These are phyloP conservation scores for Oreochromis tanganicae DNA, from an alignment of 2,113 vertebrate species.

Conservation along the genomic window DNA sequence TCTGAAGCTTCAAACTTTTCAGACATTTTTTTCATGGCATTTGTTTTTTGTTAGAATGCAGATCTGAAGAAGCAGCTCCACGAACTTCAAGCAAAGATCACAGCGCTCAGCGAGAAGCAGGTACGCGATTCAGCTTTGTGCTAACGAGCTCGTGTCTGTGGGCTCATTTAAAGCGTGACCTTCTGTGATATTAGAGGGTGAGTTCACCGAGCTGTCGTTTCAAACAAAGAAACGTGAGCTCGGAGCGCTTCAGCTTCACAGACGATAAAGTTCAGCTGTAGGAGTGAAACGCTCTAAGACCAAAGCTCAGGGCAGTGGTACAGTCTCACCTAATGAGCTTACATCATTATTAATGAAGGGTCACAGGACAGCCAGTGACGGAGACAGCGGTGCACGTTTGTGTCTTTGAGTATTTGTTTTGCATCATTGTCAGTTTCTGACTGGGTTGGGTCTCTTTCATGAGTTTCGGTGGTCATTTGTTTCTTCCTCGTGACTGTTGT, in stretches of 20 bases:
- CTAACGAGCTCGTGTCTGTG: not conserved
- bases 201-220: not conserved
- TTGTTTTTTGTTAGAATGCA: slow-evolving; percentile 81
- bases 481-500: not conserved
- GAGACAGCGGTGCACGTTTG: not conserved
- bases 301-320: not conserved
- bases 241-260: rapidly evolving
- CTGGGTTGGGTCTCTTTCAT: not conserved
- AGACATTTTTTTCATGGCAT: rapidly evolving
- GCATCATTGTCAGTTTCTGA: not conserved
- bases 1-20: not conserved
- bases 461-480: rapidly evolving
- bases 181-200: rapidly evolving
- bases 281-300: rapidly evolving
- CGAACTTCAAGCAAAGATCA: slow-evolving; percentile 99
- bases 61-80: slow-evolving; percentile 99
- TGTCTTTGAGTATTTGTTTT: not conserved
- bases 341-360: not conserved
- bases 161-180: not conserved
- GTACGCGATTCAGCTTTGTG: slow-evolving; percentile 43
- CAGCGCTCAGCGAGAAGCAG: slow-evolving; percentile 98
- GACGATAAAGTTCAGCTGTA: not conserved
- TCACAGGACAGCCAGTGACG: not conserved
- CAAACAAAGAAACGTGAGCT: not conserved
- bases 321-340: not conserved